phyloP scores from a whole-genome alignment of 1,140 invertebrate genomes.

The Sycophaga agraensis region DNA sequence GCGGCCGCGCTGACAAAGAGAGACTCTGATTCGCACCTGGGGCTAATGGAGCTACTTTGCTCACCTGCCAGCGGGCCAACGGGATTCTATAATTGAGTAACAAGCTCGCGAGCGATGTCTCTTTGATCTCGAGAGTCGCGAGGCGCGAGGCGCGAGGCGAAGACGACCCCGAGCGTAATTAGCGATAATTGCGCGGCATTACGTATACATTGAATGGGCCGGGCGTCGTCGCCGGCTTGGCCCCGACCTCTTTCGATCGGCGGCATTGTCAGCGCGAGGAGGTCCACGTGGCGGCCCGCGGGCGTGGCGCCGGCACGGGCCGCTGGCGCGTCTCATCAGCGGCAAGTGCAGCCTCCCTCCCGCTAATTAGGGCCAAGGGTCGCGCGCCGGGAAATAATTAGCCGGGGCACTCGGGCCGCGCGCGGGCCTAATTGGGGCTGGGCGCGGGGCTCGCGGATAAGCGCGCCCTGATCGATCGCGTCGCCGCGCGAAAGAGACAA shows the following conservation, averaged over 20 bases:
- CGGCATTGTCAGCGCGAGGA: too few relatives aligned
- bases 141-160: too few relatives aligned
- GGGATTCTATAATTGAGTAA: constrained; percentile 24
- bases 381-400: too few relatives aligned
- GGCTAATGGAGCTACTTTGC: not conserved
- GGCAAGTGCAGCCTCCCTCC: not conserved
- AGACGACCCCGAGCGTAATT: constrained; percentile 14
- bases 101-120: not conserved
- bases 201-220: constrained; percentile 27
- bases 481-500: too few relatives aligned
- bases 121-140: constrained; percentile 27
- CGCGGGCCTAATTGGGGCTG: too few relatives aligned
- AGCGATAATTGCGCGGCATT: constrained; percentile 22
- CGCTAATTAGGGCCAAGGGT: constrained; percentile 10
- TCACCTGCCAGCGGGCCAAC: constrained; percentile 5
- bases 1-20: not conserved
- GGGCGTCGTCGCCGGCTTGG: not conserved
- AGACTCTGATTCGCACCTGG: not conserved
- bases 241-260: not conserved
- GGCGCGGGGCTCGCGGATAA: too few relatives aligned
- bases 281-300: too few relatives aligned
- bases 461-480: too few relatives aligned
- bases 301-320: too few relatives aligned
- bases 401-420: too few relatives aligned
- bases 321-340: too few relatives aligned